phyloP scores from a whole-genome alignment of 2,113 vertebrate genomes.

The Herpailurus yagouaroundi region DNA sequence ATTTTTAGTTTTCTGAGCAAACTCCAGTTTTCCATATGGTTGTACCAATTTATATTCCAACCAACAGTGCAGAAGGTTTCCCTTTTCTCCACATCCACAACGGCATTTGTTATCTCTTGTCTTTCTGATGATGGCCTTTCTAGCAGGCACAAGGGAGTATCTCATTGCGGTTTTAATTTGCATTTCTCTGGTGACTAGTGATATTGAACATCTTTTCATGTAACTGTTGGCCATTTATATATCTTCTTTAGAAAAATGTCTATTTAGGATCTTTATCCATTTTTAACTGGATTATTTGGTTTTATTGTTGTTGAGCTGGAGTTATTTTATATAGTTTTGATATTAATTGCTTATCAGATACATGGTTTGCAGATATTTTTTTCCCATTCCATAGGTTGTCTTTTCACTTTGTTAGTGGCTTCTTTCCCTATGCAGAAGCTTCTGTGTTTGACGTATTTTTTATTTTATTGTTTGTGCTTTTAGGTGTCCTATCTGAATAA shows the following conservation, averaged over 20 bases:
- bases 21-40: background rate
- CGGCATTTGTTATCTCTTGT: background rate
- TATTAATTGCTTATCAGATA: background rate
- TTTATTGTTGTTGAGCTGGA: background rate
- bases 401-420: background rate
- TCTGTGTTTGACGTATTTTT: background rate
- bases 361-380: background rate
- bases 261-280: background rate
- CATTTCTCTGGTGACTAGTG: background rate
- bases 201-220: background rate
- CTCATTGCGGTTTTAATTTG: background rate
- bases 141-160: background rate
- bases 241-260: background rate
- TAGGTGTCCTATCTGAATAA: background rate
- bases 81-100: background rate
- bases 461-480: background rate
- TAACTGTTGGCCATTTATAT: background rate
- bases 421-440: background rate
- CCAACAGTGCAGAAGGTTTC: background rate
- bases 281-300: background rate
- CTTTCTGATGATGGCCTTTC: background rate
- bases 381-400: background rate
- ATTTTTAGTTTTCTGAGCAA: background rate
- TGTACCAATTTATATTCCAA: background rate
- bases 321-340: background rate